Base-by-base conservation (phyloP, 1,140 invertebrate genomes). In the Grapholita molesta region DNA sequence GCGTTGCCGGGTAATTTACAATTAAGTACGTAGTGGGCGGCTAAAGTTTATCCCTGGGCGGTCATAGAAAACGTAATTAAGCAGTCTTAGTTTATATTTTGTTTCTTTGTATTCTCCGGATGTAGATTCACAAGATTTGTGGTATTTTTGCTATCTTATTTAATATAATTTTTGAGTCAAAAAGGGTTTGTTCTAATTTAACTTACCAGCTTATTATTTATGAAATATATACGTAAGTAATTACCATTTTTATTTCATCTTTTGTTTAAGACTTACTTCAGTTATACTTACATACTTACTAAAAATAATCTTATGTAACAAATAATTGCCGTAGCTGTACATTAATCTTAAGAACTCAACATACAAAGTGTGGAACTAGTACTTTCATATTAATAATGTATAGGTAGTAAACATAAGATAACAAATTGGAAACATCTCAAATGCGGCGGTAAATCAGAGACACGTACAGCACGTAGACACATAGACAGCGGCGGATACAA, bases 1-100 rank as follows among this genome's bases (percentile, higher is more conserved):
- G 18, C 18, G 33, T 30, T 32, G 12, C 24, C 12, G 55, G n/a
- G n/a, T 66, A 66, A 38, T 61, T 66, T 66, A 32, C 64, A 66
- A 61, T 61, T 38, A 66, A 35, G 21, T 66, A 66, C n/a, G 21
- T 35, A 21, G 42, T 18, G 42, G 18, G 18, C 42, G 42, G 42
- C 42, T 42, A 7, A 21, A 48, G 42, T 48, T 48, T 48, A 48
- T 48, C 42, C 42, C 42, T 21, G 7, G 42, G 42, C 15, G 42
- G 42, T 21, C 42, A 48, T 48, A 48, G 18, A 48, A 21, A 48
- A 21, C 42, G 42, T 48, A 48, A 48, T 48, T 48, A 48, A 48
- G 42, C 18, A 21, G 42, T 48, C 42, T 38, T 38, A 3, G 0
- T 38, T 38, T 38, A 38, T 38, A 15, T 38, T 38, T 38, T n/a